phyloP scores from a whole-genome alignment of 2,888 invertebrate genomes.

The Eristalis arbustorum region DNA sequence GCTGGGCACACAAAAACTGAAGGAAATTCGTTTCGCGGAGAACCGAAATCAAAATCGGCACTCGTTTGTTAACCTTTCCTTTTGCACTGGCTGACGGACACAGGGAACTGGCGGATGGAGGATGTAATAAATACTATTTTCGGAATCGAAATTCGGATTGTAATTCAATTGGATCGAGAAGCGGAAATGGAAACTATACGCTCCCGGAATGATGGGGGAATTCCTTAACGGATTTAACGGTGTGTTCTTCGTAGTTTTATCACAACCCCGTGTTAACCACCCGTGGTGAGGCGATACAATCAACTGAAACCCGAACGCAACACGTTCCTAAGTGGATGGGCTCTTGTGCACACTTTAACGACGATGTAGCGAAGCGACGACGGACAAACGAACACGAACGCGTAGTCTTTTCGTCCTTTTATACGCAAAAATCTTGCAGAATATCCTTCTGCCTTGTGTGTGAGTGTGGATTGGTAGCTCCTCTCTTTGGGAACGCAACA shows the following conservation, averaged over 20 bases:
- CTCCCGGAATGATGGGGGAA: conserved; percentile 39
- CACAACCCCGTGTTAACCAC: conserved; percentile 66
- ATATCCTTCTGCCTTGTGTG: conserved; percentile 10
- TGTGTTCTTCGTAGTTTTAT: conserved; percentile 37
- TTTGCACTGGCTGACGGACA: background rate
- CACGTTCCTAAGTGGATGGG: conserved; percentile 35
- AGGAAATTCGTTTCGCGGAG: background rate
- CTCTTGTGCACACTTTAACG: conserved; percentile 33
- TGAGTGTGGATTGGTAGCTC: conserved; percentile 19
- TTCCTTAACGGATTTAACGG: conserved; percentile 8
- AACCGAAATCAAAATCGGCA: background rate
- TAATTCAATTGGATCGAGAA: conserved; percentile 53
- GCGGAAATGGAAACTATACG: conserved; percentile 53
- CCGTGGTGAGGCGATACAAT: conserved; percentile 53
- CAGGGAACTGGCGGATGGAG: background rate
- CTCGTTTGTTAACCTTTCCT: background rate
- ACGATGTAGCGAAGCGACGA: background rate
- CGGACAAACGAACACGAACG: conserved; percentile 14
- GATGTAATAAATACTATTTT: background rate
- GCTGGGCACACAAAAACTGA: conserved; percentile 13
- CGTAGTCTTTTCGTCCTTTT: conserved; percentile 6
- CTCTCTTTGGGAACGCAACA: conserved; percentile 76
- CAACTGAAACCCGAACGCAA: conserved; percentile 47
- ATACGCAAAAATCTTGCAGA: background rate
- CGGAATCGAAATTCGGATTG: conserved; percentile 2